A percentile compares a stretch with the other conserved stretches of the same genome.
phyloP scores from a whole-genome alignment of 1,140 invertebrate genomes.

The Dreissena polymorpha region DNA sequence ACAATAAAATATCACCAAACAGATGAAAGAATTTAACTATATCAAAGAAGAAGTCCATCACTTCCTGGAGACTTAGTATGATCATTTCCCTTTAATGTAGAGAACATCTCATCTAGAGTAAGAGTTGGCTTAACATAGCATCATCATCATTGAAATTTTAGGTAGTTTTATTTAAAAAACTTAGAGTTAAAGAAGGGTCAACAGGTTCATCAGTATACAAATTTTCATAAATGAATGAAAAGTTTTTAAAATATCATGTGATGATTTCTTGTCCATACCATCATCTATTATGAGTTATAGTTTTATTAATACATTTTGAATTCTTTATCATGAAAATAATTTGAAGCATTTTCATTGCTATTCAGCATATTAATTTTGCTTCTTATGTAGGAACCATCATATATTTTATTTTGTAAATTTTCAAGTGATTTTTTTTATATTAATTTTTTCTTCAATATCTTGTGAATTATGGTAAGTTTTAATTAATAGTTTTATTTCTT shows the following conservation, averaged over 20 bases:
- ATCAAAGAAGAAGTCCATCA: slow-evolving; percentile 63
- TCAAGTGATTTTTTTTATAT: too few relatives aligned
- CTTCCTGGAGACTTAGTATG: slow-evolving; percentile 60
- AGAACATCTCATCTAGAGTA: slow-evolving; percentile 36
- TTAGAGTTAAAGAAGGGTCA: too few relatives aligned
- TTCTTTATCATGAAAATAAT: too few relatives aligned
- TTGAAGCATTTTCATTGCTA: too few relatives aligned
- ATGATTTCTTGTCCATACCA: not conserved
- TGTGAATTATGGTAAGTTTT: too few relatives aligned
- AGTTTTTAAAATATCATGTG: too few relatives aligned
- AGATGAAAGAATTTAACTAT: slow-evolving; percentile 60
- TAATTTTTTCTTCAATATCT: too few relatives aligned
- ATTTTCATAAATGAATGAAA: too few relatives aligned
- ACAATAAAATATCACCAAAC: slow-evolving; percentile 46
- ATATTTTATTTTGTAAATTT: slow-evolving; percentile 31
- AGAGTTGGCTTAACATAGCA: slow-evolving; percentile 47
- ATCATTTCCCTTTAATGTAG: slow-evolving; percentile 48
- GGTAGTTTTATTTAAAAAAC: slow-evolving; percentile 59
- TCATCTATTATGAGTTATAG: slow-evolving; percentile 19
- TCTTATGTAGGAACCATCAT: slow-evolving; percentile 17
- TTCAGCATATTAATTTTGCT: too few relatives aligned
- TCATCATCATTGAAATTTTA: slow-evolving; percentile 28
- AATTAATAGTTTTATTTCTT: too few relatives aligned
- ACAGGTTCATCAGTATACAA: not conserved
- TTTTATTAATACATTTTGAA: too few relatives aligned